A percentile compares a stretch with the other conserved stretches of the same genome.
Evolutionary conservation across 2,888 invertebrate genomes (phyloP).

Genomic region (Melanotus villosus): DNA sequence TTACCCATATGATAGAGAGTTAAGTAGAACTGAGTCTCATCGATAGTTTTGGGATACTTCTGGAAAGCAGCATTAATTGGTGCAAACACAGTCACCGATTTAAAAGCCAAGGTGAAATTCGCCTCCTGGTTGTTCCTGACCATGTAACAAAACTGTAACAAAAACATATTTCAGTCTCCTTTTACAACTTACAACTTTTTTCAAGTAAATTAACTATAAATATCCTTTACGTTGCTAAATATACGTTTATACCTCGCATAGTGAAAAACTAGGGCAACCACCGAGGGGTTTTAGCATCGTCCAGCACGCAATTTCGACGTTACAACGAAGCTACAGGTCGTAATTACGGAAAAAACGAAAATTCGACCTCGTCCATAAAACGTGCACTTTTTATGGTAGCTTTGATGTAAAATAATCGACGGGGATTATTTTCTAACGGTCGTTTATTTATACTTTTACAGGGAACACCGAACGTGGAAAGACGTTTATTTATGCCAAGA

Average conservation of each 20-base stretch:
- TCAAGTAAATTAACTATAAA: background rate
- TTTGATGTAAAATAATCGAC: background rate
- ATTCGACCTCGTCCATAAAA: background rate
- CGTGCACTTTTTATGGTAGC: no score
- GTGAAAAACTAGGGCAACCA: background rate
- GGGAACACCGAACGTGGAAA: background rate
- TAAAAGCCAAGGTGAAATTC: constrained; percentile 79
- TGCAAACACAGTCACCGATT: constrained; percentile 89
- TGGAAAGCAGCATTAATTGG: constrained; percentile 91
- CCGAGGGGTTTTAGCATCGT: background rate
- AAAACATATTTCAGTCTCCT: constrained; percentile 54
- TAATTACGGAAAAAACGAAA: background rate
- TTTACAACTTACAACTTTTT: background rate
- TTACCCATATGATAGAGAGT: constrained; percentile 90
- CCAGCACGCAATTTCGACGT: background rate
- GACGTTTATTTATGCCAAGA: constrained; percentile 26
- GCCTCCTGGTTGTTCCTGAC: constrained; percentile 82
- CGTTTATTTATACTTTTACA: constrained; percentile 11
- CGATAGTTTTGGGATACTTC: constrained; percentile 74
- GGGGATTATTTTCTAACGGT: background rate
- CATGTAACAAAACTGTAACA: constrained; percentile 84
- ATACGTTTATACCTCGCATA: background rate
- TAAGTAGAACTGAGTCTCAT: constrained; percentile 70
- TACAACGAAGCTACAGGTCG: background rate
- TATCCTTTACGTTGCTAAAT: background rate